Evolutionary conservation across 2,888 invertebrate genomes (phyloP).

Genomic region (Dryocosmus kuriphilus): DNA sequence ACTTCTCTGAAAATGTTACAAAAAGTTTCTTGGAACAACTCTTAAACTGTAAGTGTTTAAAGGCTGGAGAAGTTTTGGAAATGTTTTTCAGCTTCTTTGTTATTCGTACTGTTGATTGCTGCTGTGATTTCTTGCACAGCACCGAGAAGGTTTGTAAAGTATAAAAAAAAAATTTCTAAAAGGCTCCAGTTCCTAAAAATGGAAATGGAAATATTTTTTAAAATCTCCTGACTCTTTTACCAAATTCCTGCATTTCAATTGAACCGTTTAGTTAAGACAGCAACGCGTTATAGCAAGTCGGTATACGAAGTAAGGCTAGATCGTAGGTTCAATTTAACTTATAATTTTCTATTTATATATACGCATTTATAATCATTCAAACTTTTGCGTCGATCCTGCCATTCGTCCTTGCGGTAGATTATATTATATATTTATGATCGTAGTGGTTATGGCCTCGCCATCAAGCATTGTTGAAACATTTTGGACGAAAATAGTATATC

Average conservation of each 20-base stretch:
- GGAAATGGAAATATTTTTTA: constrained; percentile 33
- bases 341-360: constrained; percentile 33
- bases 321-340: constrained; percentile 33
- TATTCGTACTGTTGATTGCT: constrained; percentile 25
- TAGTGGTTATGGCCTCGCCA: constrained; percentile 22
- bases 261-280: background rate
- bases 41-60: background rate
- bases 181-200: constrained; percentile 11
- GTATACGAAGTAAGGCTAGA: constrained; percentile 34
- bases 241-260: background rate
- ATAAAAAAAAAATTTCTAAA: constrained; percentile 12
- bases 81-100: constrained; percentile 2
- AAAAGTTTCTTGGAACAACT: background rate
- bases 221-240: constrained; percentile 2
- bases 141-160: constrained; percentile 23
- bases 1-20: background rate
- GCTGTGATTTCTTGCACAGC: background rate
- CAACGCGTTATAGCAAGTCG: background rate
- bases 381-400: constrained; percentile 32
- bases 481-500: constrained; percentile 34
- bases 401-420: constrained; percentile 34
- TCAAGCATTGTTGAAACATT: constrained; percentile 21
- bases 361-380: constrained; percentile 28
- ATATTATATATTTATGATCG: constrained; percentile 39
- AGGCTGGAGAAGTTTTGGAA: constrained; percentile 8